These are phyloP conservation scores for Rhopalosiphum maidis DNA, from an alignment of 1,140 invertebrate species.

Conservation along the genomic window DNA sequence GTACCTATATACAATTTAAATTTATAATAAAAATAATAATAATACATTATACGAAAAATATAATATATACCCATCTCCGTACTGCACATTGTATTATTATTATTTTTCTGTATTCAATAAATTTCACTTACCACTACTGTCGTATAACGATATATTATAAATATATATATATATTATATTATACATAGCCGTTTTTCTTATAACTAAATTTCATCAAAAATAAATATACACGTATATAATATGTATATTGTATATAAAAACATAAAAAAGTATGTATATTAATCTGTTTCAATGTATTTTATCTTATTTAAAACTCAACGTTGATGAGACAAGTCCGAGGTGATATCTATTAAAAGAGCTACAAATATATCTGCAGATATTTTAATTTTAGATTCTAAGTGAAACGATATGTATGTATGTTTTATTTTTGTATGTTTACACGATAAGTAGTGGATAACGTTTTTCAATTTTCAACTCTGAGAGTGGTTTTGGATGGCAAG, in stretches of 20 bases:
- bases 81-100: no score
- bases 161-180: no score
- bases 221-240: no score
- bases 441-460: no score
- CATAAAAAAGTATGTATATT: not conserved
- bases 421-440: no score
- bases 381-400: not conserved
- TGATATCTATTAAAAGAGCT: not conserved
- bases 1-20: not conserved
- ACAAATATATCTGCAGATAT: not conserved
- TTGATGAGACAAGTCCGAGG: not conserved
- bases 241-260: not conserved
- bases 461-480: no score
- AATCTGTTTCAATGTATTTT: not conserved
- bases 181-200: not conserved
- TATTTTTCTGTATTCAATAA: constrained; percentile 12
- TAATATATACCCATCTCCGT: not conserved
- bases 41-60: not conserved
- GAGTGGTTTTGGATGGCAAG: no score
- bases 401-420: no score
- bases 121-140: constrained; percentile 21
- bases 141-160: not conserved
- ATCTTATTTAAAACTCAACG: not conserved
- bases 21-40: constrained; percentile 4
- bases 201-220: not conserved